Evolutionary conservation across 2,113 vertebrate species (phyloP).

Genomic region (Mixornis gularis): DNA sequence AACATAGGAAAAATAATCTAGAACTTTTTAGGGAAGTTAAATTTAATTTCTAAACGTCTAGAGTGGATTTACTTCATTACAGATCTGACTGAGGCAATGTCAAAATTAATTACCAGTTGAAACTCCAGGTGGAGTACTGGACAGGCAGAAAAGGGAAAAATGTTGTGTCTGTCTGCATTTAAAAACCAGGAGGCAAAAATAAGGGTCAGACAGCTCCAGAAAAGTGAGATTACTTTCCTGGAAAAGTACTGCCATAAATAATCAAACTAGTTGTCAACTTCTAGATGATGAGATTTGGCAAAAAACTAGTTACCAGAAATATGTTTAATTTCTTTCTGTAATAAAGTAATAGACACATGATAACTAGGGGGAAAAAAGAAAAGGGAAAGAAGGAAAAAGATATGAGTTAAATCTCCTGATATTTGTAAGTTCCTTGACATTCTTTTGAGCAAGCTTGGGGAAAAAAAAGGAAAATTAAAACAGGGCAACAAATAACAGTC

Average conservation of each 20-base stretch:
- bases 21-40: not conserved
- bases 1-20: not conserved
- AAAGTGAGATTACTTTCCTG: not conserved
- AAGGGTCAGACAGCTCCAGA: not conserved
- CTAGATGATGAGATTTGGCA: not conserved
- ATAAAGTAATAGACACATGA: not conserved
- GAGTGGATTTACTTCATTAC: not conserved
- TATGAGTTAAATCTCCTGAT: not conserved
- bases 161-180: not conserved
- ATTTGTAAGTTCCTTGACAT: not conserved
- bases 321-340: not conserved
- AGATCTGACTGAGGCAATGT: not conserved
- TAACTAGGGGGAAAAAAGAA: fast-evolving
- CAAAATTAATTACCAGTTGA: not conserved
- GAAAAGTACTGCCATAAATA: not conserved
- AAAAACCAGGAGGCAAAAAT: not conserved
- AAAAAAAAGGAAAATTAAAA: not conserved
- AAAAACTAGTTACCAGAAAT: not conserved
- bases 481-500: not conserved
- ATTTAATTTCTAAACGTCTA: not conserved
- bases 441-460: not conserved
- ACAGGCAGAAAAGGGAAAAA: not conserved
- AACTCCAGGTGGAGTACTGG: not conserved
- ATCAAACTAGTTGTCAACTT: not conserved
- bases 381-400: fast-evolving